Percentiles rank a stretch among this genome's conserved stretches.
phyloP scores from a whole-genome alignment of 2,888 invertebrate genomes.

The Cheilosia grossa region DNA sequence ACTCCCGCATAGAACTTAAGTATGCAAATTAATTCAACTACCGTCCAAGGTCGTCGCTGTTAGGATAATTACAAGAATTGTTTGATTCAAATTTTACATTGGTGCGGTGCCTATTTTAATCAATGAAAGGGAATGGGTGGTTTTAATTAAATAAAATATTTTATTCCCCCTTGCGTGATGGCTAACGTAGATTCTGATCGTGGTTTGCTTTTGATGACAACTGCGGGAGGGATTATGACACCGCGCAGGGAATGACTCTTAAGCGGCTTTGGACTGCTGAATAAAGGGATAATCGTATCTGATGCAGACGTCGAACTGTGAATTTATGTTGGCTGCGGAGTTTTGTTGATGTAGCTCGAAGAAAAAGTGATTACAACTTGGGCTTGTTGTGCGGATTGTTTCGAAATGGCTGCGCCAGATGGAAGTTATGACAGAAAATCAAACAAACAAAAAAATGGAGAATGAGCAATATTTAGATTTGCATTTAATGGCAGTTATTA shows the following conservation, averaged over 20 bases:
- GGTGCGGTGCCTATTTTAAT: slow-evolving; percentile 5
- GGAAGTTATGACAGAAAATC: background rate
- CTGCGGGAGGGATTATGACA: slow-evolving; percentile 19
- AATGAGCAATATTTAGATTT: no score
- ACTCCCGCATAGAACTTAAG: background rate
- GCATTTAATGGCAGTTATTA: no score
- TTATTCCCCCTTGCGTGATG: slow-evolving; percentile 29
- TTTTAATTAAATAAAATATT: slow-evolving; percentile 55
- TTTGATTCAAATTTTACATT: slow-evolving; percentile 1
- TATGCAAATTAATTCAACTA: background rate
- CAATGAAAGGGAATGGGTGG: slow-evolving; percentile 3
- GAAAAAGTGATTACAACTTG: slow-evolving; percentile 40
- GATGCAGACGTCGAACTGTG: slow-evolving; percentile 39
- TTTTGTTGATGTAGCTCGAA: slow-evolving; percentile 38
- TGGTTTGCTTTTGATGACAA: slow-evolving; percentile 28
- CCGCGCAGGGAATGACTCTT: background rate
- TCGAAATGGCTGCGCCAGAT: background rate
- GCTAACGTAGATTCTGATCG: slow-evolving; percentile 31
- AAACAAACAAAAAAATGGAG: background rate
- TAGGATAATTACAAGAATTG: background rate
- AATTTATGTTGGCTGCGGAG: slow-evolving; percentile 29
- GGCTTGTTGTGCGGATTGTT: slow-evolving; percentile 6
- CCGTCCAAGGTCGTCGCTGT: background rate
- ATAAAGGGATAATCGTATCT: slow-evolving; percentile 42
- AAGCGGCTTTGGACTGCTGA: slow-evolving; percentile 6